phyloP scores from a whole-genome alignment of 2,113 vertebrate genomes.

The Sylvia atricapilla region DNA sequence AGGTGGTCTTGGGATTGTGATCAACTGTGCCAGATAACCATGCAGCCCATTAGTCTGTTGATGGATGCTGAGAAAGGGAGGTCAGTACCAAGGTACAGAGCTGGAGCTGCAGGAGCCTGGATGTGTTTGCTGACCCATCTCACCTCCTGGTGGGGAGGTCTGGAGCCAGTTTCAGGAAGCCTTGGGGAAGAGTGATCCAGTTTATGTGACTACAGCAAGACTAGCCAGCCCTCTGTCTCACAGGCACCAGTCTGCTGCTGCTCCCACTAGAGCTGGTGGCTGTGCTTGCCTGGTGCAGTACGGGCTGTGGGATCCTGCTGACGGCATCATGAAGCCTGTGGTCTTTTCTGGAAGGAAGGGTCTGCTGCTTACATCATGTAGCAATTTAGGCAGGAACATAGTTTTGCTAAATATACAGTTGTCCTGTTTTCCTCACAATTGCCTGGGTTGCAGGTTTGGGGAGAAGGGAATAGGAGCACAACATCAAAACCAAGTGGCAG shows the following conservation, averaged over 20 bases:
- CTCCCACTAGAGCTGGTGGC: not conserved
- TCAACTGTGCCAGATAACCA: accelerated
- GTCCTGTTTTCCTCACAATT: not conserved
- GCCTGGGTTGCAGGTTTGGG: not conserved
- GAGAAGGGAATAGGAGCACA: not conserved
- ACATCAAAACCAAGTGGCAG: not conserved
- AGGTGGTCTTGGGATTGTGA: not conserved
- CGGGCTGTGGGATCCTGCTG: not conserved
- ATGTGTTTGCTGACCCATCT: not conserved
- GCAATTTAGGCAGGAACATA: not conserved
- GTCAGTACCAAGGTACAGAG: not conserved
- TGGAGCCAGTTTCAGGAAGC: not conserved
- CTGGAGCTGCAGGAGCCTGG: not conserved
- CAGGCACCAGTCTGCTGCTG: not conserved
- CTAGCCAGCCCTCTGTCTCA: not conserved
- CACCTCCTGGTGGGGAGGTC: not conserved
- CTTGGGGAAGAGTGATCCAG: not conserved
- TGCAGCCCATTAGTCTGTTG: not conserved
- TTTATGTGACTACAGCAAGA: not conserved
- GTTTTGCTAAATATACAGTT: not conserved
- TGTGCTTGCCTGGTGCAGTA: not conserved
- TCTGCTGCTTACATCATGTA: not conserved
- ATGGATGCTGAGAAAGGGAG: not conserved
- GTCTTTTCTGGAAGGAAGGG: not conserved
- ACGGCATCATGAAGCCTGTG: not conserved